Base-by-base conservation (phyloP, 2,888 invertebrate genomes). In the Pollenia angustigena region DNA sequence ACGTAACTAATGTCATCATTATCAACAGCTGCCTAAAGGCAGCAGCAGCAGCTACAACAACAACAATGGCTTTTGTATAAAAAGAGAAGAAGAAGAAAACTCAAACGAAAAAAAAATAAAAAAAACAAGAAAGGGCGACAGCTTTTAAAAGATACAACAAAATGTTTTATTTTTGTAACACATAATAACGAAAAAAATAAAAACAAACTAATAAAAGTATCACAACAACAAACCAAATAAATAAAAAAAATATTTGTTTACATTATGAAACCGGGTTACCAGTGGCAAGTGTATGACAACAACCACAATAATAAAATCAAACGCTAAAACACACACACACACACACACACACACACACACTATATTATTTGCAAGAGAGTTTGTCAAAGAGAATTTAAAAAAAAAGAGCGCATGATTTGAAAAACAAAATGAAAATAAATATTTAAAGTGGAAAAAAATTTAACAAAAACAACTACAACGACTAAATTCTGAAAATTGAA, bases 241-340 rank as follows among this genome's bases (percentile, higher is more conserved):
- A 6, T 1, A 58, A 56, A 72, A 52, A 52, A 69, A 72, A 66
- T 7, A 81, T 52, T 81, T 87, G 87, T 87, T 87, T 87, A 87
- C 87, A 81, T 87, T 87, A 74, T 52, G 78, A 87, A 87, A 87
- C 87, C 87, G 87, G 87, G 87, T 87, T 87, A 87, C 62, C 81
- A 87, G 87, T 84, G 84, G 74, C 84, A 87, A 87, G 78, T 84
- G 81, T 78, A 64, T 72, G 32, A 72, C 72, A 86, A 66, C 68
- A 60, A 80, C 46, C 56, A 74, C 16, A 68, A 54, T 56, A 79
- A 69, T 1, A 58, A 56, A 69, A 44, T 40, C 46, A 60, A 79
- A 66, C 50, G 60, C 23, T 64, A 54, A 64, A 71, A 64, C n/a
- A 76, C 46, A 81, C 40, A n/a, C 16, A 71, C 12, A 46, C 60